phyloP scores from a whole-genome alignment of 2,888 invertebrate species.

The Norana najaformis region DNA sequence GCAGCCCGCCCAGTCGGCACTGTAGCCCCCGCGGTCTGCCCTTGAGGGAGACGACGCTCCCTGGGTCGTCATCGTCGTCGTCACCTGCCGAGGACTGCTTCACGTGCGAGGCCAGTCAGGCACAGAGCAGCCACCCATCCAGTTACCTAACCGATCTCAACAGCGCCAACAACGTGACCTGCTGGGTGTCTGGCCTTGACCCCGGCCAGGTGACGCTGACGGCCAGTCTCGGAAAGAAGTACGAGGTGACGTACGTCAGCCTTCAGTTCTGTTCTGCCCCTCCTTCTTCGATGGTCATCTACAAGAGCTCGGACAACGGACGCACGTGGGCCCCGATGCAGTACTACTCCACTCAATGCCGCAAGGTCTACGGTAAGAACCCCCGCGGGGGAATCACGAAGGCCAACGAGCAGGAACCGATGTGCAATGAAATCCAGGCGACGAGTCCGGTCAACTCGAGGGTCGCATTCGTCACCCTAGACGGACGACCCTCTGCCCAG shows the following conservation, averaged over 20 bases:
- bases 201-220: conserved; percentile 84
- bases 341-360: conserved; percentile 76
- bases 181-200: conserved; percentile 87
- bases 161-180: conserved; percentile 94
- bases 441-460: conserved; percentile 63
- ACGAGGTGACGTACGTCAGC: conserved; percentile 95
- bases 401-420: conserved; percentile 94
- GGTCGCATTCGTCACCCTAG: conserved; percentile 93
- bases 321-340: conserved; percentile 48
- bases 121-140: conserved; percentile 74
- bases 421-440: conserved; percentile 77
- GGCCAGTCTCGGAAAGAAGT: conserved; percentile 90
- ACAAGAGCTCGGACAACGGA: conserved; percentile 49
- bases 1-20: conserved; percentile 59
- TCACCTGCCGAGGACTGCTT: conserved; percentile 64
- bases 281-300: conserved; percentile 62
- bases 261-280: conserved; percentile 87
- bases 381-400: conserved; percentile 86
- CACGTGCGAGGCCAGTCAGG: conserved; percentile 81
- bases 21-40: conserved; percentile 47
- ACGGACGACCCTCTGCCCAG: conserved; percentile 88
- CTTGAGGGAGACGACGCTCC: neutral
- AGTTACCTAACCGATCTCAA: conserved; percentile 89
- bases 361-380: conserved; percentile 84
- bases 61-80: conserved; percentile 46